Conservation (phyloP, 2,113 vertebrate species). For the Pandion haliaetus region DNA sequence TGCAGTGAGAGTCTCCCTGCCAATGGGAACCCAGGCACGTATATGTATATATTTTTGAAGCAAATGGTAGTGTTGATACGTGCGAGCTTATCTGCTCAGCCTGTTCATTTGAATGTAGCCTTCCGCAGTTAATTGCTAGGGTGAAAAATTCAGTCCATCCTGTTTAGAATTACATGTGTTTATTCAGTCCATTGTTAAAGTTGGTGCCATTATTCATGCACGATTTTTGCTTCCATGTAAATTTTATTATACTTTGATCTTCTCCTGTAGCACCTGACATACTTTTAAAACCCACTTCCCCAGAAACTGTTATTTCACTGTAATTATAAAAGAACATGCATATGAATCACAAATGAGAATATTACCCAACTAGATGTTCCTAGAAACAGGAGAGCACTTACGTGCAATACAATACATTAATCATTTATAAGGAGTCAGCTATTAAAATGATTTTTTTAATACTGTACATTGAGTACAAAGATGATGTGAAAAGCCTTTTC, state of each 20-base stretch:
- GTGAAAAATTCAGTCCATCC: not conserved
- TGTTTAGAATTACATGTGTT: constrained; percentile 6
- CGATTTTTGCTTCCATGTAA: not conserved
- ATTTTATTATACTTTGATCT: constrained; percentile 38
- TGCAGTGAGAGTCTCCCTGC: not conserved
- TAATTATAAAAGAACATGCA: constrained; percentile 42
- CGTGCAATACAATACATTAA: constrained; percentile 2
- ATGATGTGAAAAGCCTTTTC: not conserved
- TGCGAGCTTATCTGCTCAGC: not conserved
- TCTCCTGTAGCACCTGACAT: not conserved
- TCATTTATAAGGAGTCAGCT: constrained; percentile 34
- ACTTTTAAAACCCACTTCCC: constrained; percentile 14
- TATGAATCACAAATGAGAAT: constrained; percentile 46
- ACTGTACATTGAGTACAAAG: not conserved
- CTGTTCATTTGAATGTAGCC: not conserved
- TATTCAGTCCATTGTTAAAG: constrained; percentile 23
- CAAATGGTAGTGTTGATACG: not conserved
- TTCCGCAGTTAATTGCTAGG: not conserved
- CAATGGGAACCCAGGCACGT: not conserved
- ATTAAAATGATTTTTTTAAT: not conserved
- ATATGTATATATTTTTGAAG: not conserved
- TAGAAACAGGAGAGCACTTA: constrained; percentile 45
- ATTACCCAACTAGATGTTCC: constrained; percentile 35
- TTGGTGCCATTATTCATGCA: not conserved
- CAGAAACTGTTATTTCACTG: constrained; percentile 20